Evolutionary conservation across 2,113 vertebrate genomes (phyloP), one percentile per base, ranked within the genome.

Genomic region (Tauraco erythrolophus): DNA sequence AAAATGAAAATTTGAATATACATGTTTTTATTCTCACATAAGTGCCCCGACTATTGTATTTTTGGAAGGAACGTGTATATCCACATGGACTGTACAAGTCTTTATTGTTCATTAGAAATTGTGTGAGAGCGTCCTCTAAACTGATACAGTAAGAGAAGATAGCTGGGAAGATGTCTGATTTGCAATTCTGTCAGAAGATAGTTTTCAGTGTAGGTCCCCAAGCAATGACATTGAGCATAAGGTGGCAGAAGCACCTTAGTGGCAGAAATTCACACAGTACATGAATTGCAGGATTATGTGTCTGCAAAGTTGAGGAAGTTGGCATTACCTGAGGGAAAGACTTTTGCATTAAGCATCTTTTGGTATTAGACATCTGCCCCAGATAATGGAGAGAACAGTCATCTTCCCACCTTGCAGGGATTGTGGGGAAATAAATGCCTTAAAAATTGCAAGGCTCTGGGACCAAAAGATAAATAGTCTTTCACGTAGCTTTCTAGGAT

Each of bases 11-110:
- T 21, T 6, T 41, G 19, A 45, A 90, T 54, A 33, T 23, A 25
- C 0, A 0, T 19, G 41, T 69, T 72, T 60, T 66, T 46, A 8
- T 57, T 77, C 23, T 30, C 58, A 35, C 0, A 0, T 24, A 8
- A 58, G 27, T 27, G 11, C 11, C 35, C 11, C 35, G 84, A 21
- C 18, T 54, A 62, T 21, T 28, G 10, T 1, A 43, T 76, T 62
- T 75, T 79, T 76, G 15, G 21, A 41, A 13, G 6, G 14, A 83
- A 79, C 48, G 9, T 19, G 27, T 62, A 28, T 58, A 92, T 58
- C 28, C 22, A 51, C 22, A 79, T 2, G 54, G n/a, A 24, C 13
- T 19, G 17, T 37, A 48, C 53, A 90, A 43, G 28, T 28, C 43
- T 61, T 84, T 24, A 24, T 60, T 3, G 3, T 50, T 64, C 14